Evolutionary conservation across 92 coral and sea anemone species (phyloP).

Genomic region (Parazoanthus swiftii): DNA sequence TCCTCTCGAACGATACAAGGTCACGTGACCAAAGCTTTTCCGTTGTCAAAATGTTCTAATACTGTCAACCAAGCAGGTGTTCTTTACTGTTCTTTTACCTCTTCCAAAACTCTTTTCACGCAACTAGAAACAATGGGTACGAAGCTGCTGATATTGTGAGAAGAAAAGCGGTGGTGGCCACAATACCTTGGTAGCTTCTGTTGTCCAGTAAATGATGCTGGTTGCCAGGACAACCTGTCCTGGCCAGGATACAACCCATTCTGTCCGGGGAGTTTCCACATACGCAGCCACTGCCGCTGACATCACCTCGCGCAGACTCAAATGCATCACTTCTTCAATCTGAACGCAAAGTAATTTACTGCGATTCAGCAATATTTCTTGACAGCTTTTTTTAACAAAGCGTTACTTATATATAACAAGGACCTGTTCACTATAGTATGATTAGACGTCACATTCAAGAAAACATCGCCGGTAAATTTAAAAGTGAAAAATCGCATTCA

Average conservation of each 20-base stretch:
- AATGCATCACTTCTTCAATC: conserved; percentile 95
- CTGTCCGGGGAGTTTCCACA: conserved; percentile 78
- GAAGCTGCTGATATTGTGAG: not conserved
- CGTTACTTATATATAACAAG: no score
- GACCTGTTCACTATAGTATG: not conserved
- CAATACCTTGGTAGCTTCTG: conserved; percentile 88
- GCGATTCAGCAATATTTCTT: not conserved
- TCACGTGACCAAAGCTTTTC: no score
- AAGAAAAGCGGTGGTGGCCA: not conserved
- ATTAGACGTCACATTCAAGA: no score
- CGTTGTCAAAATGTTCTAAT: no score
- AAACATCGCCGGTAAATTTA: no score
- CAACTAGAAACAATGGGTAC: no score
- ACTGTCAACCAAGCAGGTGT: not conserved
- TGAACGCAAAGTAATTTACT: conserved; percentile 7
- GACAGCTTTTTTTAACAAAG: not conserved
- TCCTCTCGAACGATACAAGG: no score
- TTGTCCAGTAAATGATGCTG: conserved; percentile 92
- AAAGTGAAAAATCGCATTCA: no score
- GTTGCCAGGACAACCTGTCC: conserved; percentile 97
- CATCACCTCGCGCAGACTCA: conserved; percentile 92
- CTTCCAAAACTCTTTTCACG: not conserved
- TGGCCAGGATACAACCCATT: conserved; percentile 98
- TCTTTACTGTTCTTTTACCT: not conserved
- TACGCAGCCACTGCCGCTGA: conserved; percentile 86